Conservation (phyloP, 2,797 vertebrate species). For the Pagetopsis macropterus region DNA sequence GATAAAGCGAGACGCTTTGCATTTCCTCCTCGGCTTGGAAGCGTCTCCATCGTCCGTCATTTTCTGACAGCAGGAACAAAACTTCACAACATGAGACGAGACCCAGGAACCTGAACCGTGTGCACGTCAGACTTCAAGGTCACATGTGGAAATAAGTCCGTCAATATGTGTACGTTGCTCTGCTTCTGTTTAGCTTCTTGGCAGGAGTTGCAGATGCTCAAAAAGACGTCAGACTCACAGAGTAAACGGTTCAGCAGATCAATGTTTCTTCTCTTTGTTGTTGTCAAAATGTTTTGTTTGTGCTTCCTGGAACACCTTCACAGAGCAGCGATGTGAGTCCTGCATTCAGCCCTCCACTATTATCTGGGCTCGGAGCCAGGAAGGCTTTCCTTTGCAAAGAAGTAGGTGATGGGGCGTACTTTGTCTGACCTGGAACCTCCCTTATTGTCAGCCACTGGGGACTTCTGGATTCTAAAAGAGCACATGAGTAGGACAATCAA, state of each 20-base stretch:
- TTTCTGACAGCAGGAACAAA: constrained; percentile 33
- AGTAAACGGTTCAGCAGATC: constrained; percentile 10
- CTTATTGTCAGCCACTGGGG: constrained; percentile 46
- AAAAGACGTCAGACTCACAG: constrained; percentile 27
- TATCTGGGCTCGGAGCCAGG: constrained; percentile 71
- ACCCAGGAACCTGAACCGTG: constrained; percentile 43
- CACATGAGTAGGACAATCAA: constrained; percentile 33
- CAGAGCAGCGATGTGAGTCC: constrained; percentile 41
- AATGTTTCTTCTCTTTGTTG: constrained; percentile 13
- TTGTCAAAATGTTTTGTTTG: constrained; percentile 29
- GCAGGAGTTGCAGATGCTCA: constrained; percentile 24
- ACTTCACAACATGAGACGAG: constrained; percentile 34
- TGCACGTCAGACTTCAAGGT: constrained; percentile 40
- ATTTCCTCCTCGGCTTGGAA: constrained; percentile 23
- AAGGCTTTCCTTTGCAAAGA: constrained; percentile 66
- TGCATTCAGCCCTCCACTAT: constrained; percentile 39
- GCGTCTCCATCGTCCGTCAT: constrained; percentile 39
- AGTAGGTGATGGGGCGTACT: constrained; percentile 62
- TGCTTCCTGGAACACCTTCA: constrained; percentile 69
- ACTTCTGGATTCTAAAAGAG: constrained; percentile 15
- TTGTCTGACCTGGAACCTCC: constrained; percentile 67
- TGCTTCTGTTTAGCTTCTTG: constrained; percentile 11
- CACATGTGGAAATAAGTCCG: constrained; percentile 44
- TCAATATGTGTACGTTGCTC: constrained; percentile 44
- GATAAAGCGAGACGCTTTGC: constrained; percentile 43